Base-by-base conservation (phyloP, 2,797 vertebrate species). In the Mico argentatus region DNA sequence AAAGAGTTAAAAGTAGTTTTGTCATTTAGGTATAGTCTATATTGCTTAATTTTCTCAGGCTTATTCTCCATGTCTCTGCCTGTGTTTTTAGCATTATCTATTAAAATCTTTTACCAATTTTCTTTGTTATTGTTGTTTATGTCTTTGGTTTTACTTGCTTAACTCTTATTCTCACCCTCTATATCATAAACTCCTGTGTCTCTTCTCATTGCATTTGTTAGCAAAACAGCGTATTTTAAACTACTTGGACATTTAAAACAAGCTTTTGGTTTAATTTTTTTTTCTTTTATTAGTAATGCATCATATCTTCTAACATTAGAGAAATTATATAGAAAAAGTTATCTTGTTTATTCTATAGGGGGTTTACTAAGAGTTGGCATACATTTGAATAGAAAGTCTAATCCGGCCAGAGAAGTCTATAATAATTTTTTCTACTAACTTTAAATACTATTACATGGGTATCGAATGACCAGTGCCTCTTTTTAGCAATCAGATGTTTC, bases 21-120 rank as follows among this genome's bases (percentile, higher is more conserved):
- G 0, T 84, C 15, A 17, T 79, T 81, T 82, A 30, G 2, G 27
- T 20, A 67, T 4, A 50, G 2, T 1, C 0, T 3, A 24, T 14
- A 14, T 20, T 80, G 19, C 24, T 91, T 75, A 79, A 36, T 33
- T 85, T 39, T 55, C 41, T 81, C 20, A 64, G 88, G 3, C 2
- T 72, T 70, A 50, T 12, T 92, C 7, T 82, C 17, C 5, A 50
- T 41, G 17, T 41, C 8, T 93, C 5, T 91, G 8, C 2, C 41
- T 61, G 61, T 79, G 6, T 84, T 90, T 91, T 70, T 41, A 57
- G 9, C 7, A 44, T 41, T 85, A 70, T 48, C 20, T 91, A n/a
- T 15, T 26, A 80, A 75, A 0, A 24, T 27, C 20, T 73, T 80
- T 55, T 55, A 81, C 39, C 20, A 72, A 7, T 26, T 7, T 19